phyloP scores from a whole-genome alignment of 2,797 vertebrate genomes.

The Macropus fuliginosus region DNA sequence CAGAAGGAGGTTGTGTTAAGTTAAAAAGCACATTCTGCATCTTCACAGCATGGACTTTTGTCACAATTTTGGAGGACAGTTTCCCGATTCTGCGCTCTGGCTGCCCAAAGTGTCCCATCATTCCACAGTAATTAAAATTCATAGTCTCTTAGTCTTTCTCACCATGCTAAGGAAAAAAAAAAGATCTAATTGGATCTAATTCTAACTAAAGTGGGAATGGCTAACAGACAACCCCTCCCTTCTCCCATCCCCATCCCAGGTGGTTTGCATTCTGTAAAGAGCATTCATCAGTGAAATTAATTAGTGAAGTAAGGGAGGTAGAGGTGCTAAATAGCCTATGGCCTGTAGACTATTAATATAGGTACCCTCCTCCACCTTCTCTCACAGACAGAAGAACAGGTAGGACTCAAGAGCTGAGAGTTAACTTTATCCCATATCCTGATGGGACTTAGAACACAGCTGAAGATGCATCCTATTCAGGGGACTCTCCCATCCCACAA shows the following conservation, averaged over 20 bases:
- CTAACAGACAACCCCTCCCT: not conserved
- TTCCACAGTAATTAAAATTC: not conserved
- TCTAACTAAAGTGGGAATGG: not conserved
- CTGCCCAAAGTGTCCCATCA: not conserved
- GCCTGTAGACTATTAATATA: not conserved
- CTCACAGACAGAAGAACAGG: not conserved
- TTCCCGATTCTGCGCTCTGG: not conserved
- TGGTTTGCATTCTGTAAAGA: not conserved
- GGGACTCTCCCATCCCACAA: not conserved
- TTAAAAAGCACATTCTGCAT: not conserved
- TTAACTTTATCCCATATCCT: too few species aligned
- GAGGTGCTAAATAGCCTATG: not conserved
- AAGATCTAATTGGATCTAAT: not conserved
- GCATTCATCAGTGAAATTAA: not conserved
- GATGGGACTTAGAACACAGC: not conserved
- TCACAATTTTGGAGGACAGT: too few species aligned
- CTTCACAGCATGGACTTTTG: not conserved
- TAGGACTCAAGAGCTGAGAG: not conserved
- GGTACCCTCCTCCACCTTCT: not conserved
- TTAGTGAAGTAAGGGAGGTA: not conserved
- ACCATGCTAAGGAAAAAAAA: not conserved
- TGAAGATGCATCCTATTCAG: not conserved
- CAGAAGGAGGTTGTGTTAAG: not conserved
- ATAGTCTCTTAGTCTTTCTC: not conserved
- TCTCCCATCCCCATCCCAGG: not conserved